Conservation (phyloP, 2,888 invertebrate genomes). For the Dusona sp. region DNA sequence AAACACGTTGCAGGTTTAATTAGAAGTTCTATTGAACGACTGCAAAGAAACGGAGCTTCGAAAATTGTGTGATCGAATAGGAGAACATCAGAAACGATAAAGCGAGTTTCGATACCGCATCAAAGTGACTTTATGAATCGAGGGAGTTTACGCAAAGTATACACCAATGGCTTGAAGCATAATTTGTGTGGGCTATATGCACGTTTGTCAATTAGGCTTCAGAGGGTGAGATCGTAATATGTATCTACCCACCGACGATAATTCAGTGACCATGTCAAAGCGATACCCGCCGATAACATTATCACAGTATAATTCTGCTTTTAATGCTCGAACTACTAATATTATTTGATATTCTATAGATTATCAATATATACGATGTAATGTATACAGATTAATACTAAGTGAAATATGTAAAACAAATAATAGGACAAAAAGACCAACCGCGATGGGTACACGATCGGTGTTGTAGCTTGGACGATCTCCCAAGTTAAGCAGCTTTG, state of each 20-base stretch:
- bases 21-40: neutral
- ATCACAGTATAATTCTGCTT: slow-evolving; percentile 42
- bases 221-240: slow-evolving; percentile 54
- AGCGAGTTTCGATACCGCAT: slow-evolving; percentile 42
- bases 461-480: neutral
- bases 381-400: neutral
- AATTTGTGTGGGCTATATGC: slow-evolving; percentile 30
- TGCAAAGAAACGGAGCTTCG: neutral
- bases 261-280: slow-evolving; percentile 63
- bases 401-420: neutral
- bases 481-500: neutral
- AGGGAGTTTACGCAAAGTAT: slow-evolving; percentile 5
- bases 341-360: slow-evolving; percentile 27
- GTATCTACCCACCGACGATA: slow-evolving; percentile 53
- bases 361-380: neutral
- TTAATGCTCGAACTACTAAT: slow-evolving; percentile 9
- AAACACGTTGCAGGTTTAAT: neutral
- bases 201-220: slow-evolving; percentile 57
- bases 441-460: too few relatives aligned
- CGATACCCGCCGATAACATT: slow-evolving; percentile 65
- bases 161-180: slow-evolving; percentile 25
- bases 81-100: neutral
- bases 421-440: too few relatives aligned
- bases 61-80: neutral
- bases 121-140: slow-evolving; percentile 53